Evolutionary conservation across 2,113 vertebrate species (phyloP).

Genomic region (Mirounga angustirostris): DNA sequence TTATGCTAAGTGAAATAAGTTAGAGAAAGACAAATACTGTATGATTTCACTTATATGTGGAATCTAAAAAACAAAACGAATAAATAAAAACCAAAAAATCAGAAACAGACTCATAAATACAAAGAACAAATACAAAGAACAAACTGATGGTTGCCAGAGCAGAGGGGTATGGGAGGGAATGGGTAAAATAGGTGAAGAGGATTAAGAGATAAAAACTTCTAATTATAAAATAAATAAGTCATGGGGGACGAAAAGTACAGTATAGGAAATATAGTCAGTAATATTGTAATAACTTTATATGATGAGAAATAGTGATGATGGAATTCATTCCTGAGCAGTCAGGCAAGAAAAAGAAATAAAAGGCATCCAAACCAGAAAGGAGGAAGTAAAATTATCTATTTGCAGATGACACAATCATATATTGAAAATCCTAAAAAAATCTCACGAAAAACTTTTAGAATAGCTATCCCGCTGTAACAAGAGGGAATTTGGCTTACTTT

Average conservation of each 20-base stretch:
- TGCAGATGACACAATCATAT: background rate
- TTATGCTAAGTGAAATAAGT: background rate
- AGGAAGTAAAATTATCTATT: conserved; percentile 3
- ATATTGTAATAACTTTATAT: background rate
- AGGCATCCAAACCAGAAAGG: background rate
- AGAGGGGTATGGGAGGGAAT: background rate
- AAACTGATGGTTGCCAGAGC: background rate
- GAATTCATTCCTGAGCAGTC: background rate
- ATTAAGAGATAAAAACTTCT: background rate
- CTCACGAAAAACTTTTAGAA: background rate
- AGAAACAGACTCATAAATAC: background rate
- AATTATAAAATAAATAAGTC: background rate
- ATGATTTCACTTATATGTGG: background rate
- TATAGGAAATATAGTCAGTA: background rate
- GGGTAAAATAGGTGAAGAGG: background rate
- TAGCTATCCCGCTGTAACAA: background rate
- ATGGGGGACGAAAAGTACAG: background rate
- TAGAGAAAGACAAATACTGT: background rate
- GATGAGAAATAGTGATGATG: background rate
- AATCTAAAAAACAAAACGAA: background rate
- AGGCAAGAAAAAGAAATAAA: background rate
- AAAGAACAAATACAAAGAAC: background rate
- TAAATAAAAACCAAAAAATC: background rate
- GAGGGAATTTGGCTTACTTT: conserved; percentile 26
- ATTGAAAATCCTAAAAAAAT: conserved; percentile 4